Base-by-base conservation (phyloP, 2,888 invertebrate species). In the Leucoma salicis region DNA sequence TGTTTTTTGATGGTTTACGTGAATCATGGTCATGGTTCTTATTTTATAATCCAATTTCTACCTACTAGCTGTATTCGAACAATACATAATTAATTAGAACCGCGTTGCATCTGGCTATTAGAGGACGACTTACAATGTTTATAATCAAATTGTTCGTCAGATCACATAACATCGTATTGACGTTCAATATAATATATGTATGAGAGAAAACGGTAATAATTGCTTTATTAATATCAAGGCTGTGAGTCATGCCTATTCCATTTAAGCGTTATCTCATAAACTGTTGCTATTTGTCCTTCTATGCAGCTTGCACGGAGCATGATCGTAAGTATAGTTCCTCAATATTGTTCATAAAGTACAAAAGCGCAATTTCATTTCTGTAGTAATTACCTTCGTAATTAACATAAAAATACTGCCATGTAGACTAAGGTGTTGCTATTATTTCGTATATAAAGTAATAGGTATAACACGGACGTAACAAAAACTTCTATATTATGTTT, bases 221-320 rank as follows among this genome's bases (percentile, higher is more conserved):
- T 59, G 58, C 46, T 64, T 67, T 65, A 70, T 68, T 63, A 61
- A 63, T 60, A 49, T 56, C 57, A 75, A 78, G 82, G 83, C 83
- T 66, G 43, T 49, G 44, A 47, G 72, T 70, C 70, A 60, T 68
- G 46, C 35, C 39, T 46, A 44, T 46, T 61, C 55, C 57, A 53
- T 71, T 61, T 70, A 57, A 67, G 67, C 86, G 78, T 81, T 82
- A 74, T 81, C 90, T 91, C 90, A 92, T 91, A 90, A 81, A 91
- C 83, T 91, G 90, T 91, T 90, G 92, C 91, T 91, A 87, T 92
- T 88, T 92, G 91, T 91, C 90, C 91, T 92, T 85, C 82, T 82
- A 80, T 74, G 91, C 92, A 94, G 95, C 95, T 95, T 94, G 94
- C 95, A 94, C 94, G 95, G 94, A 94, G 94, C 94, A 95, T 95